Percentiles rank a stretch among this genome's conserved stretches.
Conservation (phyloP, 2,797 vertebrate species). For the Pipistrellus pygmaeus region DNA sequence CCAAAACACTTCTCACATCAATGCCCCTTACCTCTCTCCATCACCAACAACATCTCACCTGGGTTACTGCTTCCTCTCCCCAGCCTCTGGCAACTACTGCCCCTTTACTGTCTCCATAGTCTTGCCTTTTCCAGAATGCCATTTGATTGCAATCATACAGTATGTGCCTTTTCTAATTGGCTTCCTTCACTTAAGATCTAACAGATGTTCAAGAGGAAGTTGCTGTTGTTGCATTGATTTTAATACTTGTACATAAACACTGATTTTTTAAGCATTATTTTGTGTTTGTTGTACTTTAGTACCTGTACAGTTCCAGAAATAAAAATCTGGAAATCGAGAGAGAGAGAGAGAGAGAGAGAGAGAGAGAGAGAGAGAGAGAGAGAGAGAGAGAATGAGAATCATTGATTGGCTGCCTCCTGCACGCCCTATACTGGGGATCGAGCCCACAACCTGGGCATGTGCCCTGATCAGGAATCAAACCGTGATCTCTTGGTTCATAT, state of each 20-base stretch:
- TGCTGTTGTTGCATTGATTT: conserved; percentile 95
- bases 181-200: conserved; percentile 62
- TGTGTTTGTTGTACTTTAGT: conserved; percentile 99
- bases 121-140: not conserved
- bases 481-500: too few species aligned
- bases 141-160: not conserved
- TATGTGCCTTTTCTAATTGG: not conserved
- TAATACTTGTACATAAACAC: conserved; percentile 99
- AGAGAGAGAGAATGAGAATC: too few species aligned
- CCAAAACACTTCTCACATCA: not conserved
- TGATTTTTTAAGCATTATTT: conserved; percentile 98
- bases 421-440: too few species aligned
- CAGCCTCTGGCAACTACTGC: not conserved
- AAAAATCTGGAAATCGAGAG: conserved; percentile 96
- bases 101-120: not conserved
- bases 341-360: too few species aligned
- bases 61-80: not conserved
- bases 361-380: too few species aligned
- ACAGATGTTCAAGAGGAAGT: conserved; percentile 96
- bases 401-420: too few species aligned
- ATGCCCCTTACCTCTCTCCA: not conserved
- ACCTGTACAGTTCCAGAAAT: conserved; percentile 99
- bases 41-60: not conserved
- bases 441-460: too few species aligned
- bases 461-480: too few species aligned